phyloP scores from a whole-genome alignment of 2,888 invertebrate species.

The Tryphoninae sp. region DNA sequence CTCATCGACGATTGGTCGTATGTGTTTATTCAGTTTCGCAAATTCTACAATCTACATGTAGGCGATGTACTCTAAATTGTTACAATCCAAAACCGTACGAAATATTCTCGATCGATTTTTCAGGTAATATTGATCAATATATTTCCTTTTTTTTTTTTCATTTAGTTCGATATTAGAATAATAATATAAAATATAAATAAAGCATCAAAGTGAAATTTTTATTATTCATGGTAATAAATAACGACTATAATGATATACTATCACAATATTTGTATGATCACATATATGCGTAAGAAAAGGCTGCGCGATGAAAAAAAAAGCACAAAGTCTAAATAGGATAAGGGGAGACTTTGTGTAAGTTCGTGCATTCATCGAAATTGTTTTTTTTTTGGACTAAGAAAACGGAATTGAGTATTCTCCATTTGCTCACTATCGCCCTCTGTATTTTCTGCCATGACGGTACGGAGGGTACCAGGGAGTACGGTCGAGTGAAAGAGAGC shows the following conservation, averaged over 20 bases:
- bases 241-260: not conserved
- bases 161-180: not conserved
- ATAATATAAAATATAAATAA: not conserved
- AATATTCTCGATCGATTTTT: conserved; percentile 62
- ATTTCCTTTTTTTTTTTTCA: not conserved
- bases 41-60: not conserved
- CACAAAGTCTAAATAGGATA: not conserved
- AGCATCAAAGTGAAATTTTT: too few relatives aligned
- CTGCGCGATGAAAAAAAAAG: not conserved
- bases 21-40: not conserved
- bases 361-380: not conserved
- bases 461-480: not conserved
- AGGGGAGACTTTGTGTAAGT: not conserved
- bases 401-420: not conserved
- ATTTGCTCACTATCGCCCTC: not conserved
- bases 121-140: conserved; percentile 63
- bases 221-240: too few relatives aligned
- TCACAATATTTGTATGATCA: not conserved
- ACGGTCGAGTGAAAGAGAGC: conserved; percentile 2
- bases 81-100: conserved; percentile 57
- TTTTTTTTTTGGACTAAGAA: conserved; percentile 17
- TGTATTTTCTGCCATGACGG: not conserved
- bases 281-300: not conserved
- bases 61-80: conserved; percentile 43
- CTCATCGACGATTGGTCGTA: not conserved